Evolutionary conservation across 2,797 vertebrate species (phyloP).

Genomic region (Pipistrellus nathusii): DNA sequence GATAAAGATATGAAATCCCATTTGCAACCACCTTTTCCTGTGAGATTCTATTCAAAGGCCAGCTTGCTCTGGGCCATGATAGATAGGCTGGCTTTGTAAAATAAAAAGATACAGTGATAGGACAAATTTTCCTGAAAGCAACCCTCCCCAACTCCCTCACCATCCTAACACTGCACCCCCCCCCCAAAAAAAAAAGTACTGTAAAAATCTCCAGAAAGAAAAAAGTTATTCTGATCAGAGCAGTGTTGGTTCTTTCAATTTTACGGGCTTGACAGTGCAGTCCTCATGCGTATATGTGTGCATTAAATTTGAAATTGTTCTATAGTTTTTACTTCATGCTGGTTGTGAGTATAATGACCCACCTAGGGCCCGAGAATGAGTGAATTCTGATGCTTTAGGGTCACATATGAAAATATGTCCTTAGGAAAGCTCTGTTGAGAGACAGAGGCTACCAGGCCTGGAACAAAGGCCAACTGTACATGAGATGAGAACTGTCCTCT

Average conservation of each 20-base stretch:
- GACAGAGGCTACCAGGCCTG: background rate
- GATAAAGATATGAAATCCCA: background rate
- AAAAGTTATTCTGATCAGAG: background rate
- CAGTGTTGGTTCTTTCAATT: background rate
- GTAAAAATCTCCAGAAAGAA: background rate
- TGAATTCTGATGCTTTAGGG: background rate
- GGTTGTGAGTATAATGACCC: background rate
- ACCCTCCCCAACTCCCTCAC: background rate
- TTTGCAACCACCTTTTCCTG: background rate
- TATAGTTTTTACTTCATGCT: background rate
- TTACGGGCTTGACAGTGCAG: background rate
- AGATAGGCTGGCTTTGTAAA: background rate
- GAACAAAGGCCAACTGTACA: background rate
- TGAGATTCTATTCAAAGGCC: background rate
- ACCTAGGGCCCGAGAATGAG: background rate
- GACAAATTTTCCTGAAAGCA: background rate
- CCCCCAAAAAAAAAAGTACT: background rate
- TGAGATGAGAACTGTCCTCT: background rate
- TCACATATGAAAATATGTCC: background rate
- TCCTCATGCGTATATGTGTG: background rate
- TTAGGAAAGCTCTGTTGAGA: background rate
- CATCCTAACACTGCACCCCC: background rate
- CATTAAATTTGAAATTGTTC: constrained; percentile 29
- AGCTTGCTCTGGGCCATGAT: background rate
- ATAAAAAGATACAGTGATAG: background rate